Percentiles rank a stretch among this genome's conserved stretches.
These are phyloP conservation scores for Caenorhabditis macrosperma DNA, from an alignment of 2,888 invertebrate species.

Conservation along the genomic window DNA sequence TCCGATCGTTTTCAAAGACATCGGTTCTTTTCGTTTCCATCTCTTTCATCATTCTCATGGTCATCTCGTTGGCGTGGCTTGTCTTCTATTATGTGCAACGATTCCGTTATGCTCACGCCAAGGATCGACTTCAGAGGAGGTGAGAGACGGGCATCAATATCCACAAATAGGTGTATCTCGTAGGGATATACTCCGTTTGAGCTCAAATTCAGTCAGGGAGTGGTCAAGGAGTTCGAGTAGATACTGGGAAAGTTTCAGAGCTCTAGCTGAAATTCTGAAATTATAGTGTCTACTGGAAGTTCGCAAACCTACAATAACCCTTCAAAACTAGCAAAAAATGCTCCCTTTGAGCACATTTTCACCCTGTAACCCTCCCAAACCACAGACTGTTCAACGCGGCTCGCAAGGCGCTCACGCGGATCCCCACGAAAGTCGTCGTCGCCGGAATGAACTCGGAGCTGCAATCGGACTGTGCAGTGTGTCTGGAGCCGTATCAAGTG, in stretches of 20 bases:
- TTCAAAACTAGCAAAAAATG: too few species aligned
- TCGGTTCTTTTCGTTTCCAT: conserved; percentile 92
- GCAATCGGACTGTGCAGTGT: conserved; percentile 92
- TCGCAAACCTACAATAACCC: too few species aligned
- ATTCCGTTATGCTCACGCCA: conserved; percentile 94
- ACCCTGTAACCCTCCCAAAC: background rate
- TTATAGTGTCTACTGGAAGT: too few species aligned
- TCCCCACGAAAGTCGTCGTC: conserved; percentile 91
- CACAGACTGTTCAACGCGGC: conserved; percentile 89
- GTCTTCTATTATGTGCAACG: conserved; percentile 96
- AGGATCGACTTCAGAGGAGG: conserved; percentile 91
- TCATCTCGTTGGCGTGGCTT: conserved; percentile 92
- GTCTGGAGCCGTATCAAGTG: conserved; percentile 92
- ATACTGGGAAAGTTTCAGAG: too few species aligned
- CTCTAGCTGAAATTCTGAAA: too few species aligned
- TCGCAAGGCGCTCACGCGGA: conserved; percentile 93
- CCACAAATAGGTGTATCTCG: too few species aligned
- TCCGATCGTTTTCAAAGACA: conserved; percentile 78
- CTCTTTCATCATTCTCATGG: conserved; percentile 89
- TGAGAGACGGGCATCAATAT: conserved; percentile 77
- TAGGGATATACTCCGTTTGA: too few species aligned
- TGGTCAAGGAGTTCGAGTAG: too few species aligned
- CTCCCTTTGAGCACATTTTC: background rate
- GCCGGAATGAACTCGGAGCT: conserved; percentile 88
- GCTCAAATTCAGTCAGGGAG: too few species aligned